phyloP scores from a whole-genome alignment of 2,888 invertebrate genomes.

The Idaea straminata region DNA sequence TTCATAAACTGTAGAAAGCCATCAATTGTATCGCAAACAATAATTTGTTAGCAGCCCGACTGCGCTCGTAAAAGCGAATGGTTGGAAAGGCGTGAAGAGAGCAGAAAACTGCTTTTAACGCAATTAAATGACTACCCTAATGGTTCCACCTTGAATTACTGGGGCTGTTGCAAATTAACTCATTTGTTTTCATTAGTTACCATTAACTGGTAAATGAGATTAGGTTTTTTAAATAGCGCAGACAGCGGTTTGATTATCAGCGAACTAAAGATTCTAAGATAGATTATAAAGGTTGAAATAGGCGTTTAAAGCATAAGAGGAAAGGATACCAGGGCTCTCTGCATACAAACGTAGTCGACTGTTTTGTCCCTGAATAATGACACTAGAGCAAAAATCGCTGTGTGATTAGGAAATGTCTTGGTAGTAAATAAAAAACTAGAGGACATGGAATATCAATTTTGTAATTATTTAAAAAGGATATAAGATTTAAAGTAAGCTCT shows the following conservation, averaged over 20 bases:
- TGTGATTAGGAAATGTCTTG: too few relatives aligned
- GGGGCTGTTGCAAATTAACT: conserved; percentile 20
- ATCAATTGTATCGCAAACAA: not conserved
- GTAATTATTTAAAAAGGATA: too few relatives aligned
- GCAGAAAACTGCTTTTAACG: conserved; percentile 16
- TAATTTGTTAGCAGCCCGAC: not conserved
- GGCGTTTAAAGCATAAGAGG: not conserved
- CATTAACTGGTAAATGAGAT: conserved; percentile 4
- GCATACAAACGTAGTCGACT: too few relatives aligned
- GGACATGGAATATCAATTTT: too few relatives aligned
- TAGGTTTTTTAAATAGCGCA: not conserved
- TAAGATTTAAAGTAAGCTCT: too few relatives aligned
- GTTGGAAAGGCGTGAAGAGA: conserved; percentile 11
- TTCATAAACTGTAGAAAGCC: too few relatives aligned
- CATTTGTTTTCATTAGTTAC: conserved; percentile 27
- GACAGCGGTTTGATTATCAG: not conserved
- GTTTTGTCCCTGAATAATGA: too few relatives aligned
- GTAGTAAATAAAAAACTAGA: too few relatives aligned
- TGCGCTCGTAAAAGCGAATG: conserved; percentile 13
- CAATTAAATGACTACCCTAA: conserved; percentile 19
- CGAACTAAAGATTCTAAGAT: not conserved
- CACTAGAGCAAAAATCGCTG: too few relatives aligned
- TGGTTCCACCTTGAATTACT: conserved; percentile 10
- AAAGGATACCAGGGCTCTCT: too few relatives aligned
- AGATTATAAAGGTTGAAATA: not conserved